phyloP scores from a whole-genome alignment of 1,140 invertebrate genomes.

The Drosophila burlai region DNA sequence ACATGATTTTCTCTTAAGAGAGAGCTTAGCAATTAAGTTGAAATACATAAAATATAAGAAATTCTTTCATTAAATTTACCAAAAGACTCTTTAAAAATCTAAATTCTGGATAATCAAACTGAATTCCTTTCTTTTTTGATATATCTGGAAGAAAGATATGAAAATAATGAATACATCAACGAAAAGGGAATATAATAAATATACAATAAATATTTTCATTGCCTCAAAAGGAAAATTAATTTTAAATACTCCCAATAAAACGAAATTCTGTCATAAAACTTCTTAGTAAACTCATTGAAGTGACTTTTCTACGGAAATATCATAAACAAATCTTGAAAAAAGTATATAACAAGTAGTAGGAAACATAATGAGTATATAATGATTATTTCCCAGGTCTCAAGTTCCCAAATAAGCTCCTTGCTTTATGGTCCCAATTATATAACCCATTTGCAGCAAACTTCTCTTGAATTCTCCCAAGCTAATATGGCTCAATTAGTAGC shows the following conservation, averaged over 20 bases:
- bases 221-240: too few species aligned
- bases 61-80: neutral
- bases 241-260: too few species aligned
- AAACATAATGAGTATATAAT: too few species aligned
- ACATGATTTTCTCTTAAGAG: neutral
- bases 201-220: too few species aligned
- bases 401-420: neutral
- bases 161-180: neutral
- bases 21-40: neutral
- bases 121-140: neutral
- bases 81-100: neutral
- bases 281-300: too few species aligned
- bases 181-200: too few species aligned
- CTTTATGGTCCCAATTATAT: neutral
- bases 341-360: neutral
- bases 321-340: too few species aligned
- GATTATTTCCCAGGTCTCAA: neutral
- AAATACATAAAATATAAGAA: neutral
- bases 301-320: too few species aligned
- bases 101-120: neutral
- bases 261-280: too few species aligned
- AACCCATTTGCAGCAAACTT: neutral
- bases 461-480: neutral
- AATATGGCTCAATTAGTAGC: conserved; percentile 40
- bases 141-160: neutral